Evolutionary conservation across 2,888 invertebrate species (phyloP), one percentile per base, ranked within the genome.

Genomic region (Spodoptera littoralis): DNA sequence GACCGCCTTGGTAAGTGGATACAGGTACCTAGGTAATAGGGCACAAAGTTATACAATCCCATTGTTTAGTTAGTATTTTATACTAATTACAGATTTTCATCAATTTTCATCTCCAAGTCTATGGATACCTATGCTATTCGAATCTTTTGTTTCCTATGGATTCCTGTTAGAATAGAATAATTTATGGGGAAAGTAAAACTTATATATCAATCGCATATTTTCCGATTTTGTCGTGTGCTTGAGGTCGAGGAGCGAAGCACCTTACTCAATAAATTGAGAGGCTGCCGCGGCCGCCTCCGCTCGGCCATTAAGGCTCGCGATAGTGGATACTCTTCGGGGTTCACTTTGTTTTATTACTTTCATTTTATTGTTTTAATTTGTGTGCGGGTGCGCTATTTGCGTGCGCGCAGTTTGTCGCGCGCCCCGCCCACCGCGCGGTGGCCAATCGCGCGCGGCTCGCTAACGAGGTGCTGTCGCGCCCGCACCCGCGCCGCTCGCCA

Each of bases 341-440:
- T 91, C 87, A 90, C 88, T 90, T 93, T 92, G 92, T 94, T 94
- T 94, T 93, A 93, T 93, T 92, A 92, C 89, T 91, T 92, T 92
- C 88, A 92, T 93, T 93, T 94, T 93, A 94, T 94, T 94, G 94
- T 94, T 94, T 94, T 94, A 94, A 94, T 94, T 94, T 91, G 93
- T 92, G 93, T 90, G 90, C 90, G 91, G 92, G 90, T 92, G 93
- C 91, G 93, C 92, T 93, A 93, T 93, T 93, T 94, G 94, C 94
- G 94, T 94, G 93, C 88, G 93, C 94, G 94, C 94, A 91, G 92
- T 90, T 91, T 90, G 92, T 90, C 90, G 90, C 88, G 79, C 75
- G 91, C 90, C 90, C 88, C 91, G 91, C 91, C 91, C 90, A 84
- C 87, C 86, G 82, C 80, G 82, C 84, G 84, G 81, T 86, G 88